Conservation (phyloP, 1,140 invertebrate species). For the Heliconius congener region DNA sequence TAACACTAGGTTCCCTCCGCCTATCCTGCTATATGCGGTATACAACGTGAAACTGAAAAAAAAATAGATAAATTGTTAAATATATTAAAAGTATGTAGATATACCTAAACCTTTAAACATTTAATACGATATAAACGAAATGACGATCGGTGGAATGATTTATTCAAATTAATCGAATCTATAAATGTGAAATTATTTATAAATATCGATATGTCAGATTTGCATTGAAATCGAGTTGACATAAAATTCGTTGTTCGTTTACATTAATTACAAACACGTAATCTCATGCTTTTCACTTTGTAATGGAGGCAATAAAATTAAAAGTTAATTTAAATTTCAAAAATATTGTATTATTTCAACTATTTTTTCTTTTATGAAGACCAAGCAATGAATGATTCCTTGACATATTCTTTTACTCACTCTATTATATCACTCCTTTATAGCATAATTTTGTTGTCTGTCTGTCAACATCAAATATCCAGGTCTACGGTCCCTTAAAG, state of each 20-base stretch:
- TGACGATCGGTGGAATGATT: neutral
- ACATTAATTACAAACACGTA: slow-evolving; percentile 8
- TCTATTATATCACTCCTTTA: too few relatives aligned
- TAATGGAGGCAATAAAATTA: neutral
- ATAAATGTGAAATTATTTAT: slow-evolving; percentile 2
- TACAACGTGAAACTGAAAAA: too few relatives aligned
- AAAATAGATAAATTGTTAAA: too few relatives aligned
- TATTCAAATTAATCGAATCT: neutral
- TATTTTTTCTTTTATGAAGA: too few relatives aligned
- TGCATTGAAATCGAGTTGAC: slow-evolving; percentile 3
- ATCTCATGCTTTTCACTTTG: slow-evolving; percentile 3
- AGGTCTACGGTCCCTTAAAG: too few relatives aligned
- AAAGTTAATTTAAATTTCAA: neutral
- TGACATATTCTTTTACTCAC: too few relatives aligned
- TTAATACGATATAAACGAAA: neutral
- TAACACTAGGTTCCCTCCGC: too few relatives aligned
- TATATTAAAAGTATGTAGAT: neutral
- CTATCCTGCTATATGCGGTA: too few relatives aligned
- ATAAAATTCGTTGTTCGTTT: slow-evolving; percentile 12
- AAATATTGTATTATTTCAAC: neutral
- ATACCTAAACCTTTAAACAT: neutral
- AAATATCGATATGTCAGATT: slow-evolving; percentile 8
- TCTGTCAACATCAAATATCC: too few relatives aligned
- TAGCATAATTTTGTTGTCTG: too few relatives aligned
- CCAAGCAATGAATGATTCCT: too few relatives aligned